Evolutionary conservation across 2,797 vertebrate genomes (phyloP).

Genomic region (Arremon brunneinucha): DNA sequence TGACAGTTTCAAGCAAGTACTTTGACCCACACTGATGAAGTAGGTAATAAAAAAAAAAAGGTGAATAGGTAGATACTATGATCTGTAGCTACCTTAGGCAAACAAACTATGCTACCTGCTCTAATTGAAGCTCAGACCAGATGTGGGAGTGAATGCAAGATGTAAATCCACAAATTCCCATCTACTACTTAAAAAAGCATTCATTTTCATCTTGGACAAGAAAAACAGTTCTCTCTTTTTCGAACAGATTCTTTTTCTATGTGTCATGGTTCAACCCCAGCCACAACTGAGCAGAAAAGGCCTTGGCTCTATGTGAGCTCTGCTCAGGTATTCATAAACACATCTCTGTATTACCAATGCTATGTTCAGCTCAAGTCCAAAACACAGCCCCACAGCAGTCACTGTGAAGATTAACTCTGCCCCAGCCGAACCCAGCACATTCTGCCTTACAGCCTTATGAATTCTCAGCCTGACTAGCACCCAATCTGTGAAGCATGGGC

Average conservation of each 20-base stretch:
- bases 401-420: neutral
- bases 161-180: neutral
- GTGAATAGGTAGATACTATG: neutral
- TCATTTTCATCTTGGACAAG: neutral
- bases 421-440: neutral
- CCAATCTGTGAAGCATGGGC: neutral
- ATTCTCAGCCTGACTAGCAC: neutral
- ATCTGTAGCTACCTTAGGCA: neutral
- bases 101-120: neutral
- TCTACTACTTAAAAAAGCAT: neutral
- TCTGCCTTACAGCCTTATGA: neutral
- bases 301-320: neutral
- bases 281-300: neutral
- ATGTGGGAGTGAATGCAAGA: neutral
- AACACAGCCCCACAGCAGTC: neutral
- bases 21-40: neutral
- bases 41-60: neutral
- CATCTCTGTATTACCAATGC: neutral
- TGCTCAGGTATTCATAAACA: neutral
- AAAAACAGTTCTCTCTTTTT: neutral
- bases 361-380: neutral
- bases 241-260: neutral
- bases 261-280: neutral
- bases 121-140: neutral
- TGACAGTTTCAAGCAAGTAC: neutral